Base-by-base conservation (phyloP, 2,113 vertebrate species). In the Chauna torquata region DNA sequence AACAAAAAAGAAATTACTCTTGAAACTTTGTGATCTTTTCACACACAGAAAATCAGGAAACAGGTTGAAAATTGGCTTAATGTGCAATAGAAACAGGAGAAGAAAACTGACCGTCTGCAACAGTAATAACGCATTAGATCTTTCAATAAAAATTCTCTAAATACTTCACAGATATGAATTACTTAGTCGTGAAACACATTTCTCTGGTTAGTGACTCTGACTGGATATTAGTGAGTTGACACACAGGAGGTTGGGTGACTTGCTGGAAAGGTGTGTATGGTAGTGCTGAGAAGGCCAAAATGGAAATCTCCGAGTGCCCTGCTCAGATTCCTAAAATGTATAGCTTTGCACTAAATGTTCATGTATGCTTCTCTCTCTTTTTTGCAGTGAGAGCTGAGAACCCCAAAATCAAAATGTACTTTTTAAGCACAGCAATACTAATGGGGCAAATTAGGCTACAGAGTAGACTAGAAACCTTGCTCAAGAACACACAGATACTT, bases 321-420 rank as follows among this genome's bases (percentile, higher is more conserved):
- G 3, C 18, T 42, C 8, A 66, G 8, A 23, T 24, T 36, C 16
- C 16, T 34, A 34, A 66, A 68, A 75, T 25, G 14, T 57, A 18
- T 16, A 42, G 4, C 1, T 87, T 86, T 79, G 3, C 7, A n/a
- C 38, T 8, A 68, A 57, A 38, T 58, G 38, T 50, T 59, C 5
- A 20, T 45, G 12, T 15, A 18, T n/a, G 2, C 2, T 54, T 89
- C 40, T 27, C 2, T 10, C 4, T 49, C 11, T 42, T 55, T 7
- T 12, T 14, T 52, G 2, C 4, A 34, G 2, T 28, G 25, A 79
- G 2, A 42, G 2, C 3, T 8, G 66, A 45, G 16, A 70, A 9
- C 5, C 10, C 2, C 9, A 3, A 64, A 47, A 66, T 44, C 6
- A 44, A 4, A 50, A 57, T 5, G 2, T 34, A 4, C 5, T 15